Conservation (phyloP, 1,140 invertebrate genomes). For the Papilio dardanus region DNA sequence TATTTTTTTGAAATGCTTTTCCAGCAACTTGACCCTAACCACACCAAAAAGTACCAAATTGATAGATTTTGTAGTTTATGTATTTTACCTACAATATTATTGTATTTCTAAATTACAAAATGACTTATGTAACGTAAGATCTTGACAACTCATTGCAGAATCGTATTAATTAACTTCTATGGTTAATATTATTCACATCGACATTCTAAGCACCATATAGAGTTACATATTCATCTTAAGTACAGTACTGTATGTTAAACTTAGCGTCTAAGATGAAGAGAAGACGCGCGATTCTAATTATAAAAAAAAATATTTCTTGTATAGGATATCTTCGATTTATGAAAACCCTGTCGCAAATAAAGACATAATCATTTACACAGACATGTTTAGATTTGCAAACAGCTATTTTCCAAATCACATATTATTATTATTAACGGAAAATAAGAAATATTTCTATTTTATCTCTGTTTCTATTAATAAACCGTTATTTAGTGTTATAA, state of each 20-base stretch:
- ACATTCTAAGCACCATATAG: constrained; percentile 39
- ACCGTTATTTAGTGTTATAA: neutral
- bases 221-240: neutral
- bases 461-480: neutral
- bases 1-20: too few species aligned
- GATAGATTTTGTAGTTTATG: neutral
- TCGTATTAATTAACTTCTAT: neutral
- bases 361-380: too few species aligned
- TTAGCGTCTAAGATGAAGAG: neutral
- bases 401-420: too few species aligned
- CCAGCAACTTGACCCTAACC: too few species aligned
- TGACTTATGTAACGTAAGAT: neutral
- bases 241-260: neutral
- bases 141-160: neutral
- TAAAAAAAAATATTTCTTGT: too few species aligned
- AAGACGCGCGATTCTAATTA: too few species aligned
- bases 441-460: neutral
- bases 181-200: neutral
- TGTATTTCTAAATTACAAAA: neutral
- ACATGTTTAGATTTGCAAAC: too few species aligned
- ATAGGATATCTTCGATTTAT: too few species aligned
- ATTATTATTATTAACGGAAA: too few species aligned
- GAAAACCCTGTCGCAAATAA: too few species aligned
- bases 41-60: too few species aligned
- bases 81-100: neutral